phyloP scores from a whole-genome alignment of 2,888 invertebrate species.

The Hemaris fuciformis region DNA sequence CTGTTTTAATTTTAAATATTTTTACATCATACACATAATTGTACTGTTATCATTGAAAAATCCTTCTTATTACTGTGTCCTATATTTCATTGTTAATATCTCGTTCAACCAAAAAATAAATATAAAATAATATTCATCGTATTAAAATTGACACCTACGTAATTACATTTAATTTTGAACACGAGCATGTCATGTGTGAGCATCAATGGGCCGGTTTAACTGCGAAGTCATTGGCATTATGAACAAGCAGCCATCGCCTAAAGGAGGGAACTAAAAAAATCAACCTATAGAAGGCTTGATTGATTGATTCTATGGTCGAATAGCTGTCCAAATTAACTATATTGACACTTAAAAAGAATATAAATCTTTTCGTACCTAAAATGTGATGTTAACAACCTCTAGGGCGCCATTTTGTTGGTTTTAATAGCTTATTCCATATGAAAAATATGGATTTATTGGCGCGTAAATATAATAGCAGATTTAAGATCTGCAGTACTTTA shows the following conservation, averaged over 20 bases:
- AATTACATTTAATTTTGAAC: slow-evolving; percentile 11
- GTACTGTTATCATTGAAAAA: too few species aligned
- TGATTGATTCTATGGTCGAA: slow-evolving; percentile 31
- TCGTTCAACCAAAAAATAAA: neutral
- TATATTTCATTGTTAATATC: too few species aligned
- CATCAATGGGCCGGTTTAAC: slow-evolving; percentile 11
- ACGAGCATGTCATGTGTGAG: slow-evolving; percentile 5
- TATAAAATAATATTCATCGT: neutral
- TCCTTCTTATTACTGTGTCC: too few species aligned
- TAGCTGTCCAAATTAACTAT: slow-evolving; percentile 26
- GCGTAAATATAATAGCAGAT: neutral
- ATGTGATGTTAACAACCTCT: slow-evolving; percentile 1
- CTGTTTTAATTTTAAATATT: too few species aligned
- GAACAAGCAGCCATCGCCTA: slow-evolving; percentile 35
- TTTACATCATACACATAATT: too few species aligned
- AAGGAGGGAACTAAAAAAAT: slow-evolving; percentile 35
- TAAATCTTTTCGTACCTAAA: slow-evolving; percentile 5
- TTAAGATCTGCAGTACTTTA: neutral
- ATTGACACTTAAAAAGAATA: slow-evolving; percentile 15
- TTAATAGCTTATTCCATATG: neutral
- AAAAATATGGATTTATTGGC: neutral
- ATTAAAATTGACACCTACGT: neutral
- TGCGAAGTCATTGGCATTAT: slow-evolving; percentile 46
- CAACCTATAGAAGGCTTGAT: slow-evolving; percentile 25
- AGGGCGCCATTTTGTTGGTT: neutral